phyloP scores from a whole-genome alignment of 1,140 invertebrate genomes.

The Rhysida immarginata region DNA sequence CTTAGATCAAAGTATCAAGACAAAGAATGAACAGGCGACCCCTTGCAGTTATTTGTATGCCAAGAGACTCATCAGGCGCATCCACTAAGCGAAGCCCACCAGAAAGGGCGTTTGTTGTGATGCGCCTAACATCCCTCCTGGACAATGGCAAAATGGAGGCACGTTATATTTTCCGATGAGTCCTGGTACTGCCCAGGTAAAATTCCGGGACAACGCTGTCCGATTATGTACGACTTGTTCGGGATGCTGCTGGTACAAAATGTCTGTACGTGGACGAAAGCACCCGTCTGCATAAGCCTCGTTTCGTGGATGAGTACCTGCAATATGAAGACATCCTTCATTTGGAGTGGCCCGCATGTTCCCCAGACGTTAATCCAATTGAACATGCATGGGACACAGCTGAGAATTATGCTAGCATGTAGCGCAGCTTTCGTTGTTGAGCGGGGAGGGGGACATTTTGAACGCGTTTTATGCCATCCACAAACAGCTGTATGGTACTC shows the following conservation, averaged over 20 bases:
- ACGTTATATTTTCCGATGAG: background rate
- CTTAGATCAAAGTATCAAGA: background rate
- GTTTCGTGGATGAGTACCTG: background rate
- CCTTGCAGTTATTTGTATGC: background rate
- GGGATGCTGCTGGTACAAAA: background rate
- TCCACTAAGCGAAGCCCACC: background rate
- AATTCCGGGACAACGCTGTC: background rate
- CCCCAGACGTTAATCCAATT: background rate
- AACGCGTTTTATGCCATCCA: background rate
- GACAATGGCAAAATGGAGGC: background rate
- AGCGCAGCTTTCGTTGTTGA: background rate
- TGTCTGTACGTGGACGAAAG: background rate
- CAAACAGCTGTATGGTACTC: background rate
- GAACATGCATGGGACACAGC: background rate
- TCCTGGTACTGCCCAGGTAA: background rate
- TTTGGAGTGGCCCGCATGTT: background rate
- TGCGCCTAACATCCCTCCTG: background rate
- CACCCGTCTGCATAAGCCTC: background rate
- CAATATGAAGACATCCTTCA: background rate
- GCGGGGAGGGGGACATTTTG: background rate
- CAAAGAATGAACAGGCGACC: background rate
- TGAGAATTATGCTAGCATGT: background rate
- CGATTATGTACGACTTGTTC: background rate
- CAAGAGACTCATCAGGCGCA: background rate
- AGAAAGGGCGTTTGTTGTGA: background rate